Evolutionary conservation across 2,797 vertebrate genomes (phyloP).

Genomic region (Hipposideros larvatus): DNA sequence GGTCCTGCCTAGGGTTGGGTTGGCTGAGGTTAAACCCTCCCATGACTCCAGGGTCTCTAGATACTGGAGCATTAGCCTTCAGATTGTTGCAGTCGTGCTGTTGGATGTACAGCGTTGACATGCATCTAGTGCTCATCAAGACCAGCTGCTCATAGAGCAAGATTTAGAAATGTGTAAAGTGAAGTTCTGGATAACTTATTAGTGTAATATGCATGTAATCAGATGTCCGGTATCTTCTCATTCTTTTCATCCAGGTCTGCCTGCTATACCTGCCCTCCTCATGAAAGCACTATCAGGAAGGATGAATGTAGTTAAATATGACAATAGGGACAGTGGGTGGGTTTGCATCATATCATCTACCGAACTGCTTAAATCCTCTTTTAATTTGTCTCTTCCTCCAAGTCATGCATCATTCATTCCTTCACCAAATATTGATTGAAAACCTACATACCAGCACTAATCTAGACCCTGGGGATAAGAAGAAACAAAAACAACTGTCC

Average conservation of each 20-base stretch:
- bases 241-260: neutral
- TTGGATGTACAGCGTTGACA: rapidly evolving
- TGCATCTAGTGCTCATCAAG: neutral
- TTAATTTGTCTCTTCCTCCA: neutral
- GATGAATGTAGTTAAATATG: neutral
- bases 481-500: neutral
- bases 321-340: rapidly evolving
- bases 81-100: rapidly evolving
- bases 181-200: neutral
- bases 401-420: neutral
- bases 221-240: neutral
- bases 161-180: neutral
- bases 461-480: neutral
- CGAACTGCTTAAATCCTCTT: neutral
- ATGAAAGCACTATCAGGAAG: neutral
- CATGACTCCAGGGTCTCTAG: neutral
- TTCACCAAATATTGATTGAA: neutral
- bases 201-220: neutral
- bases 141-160: neutral
- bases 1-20: neutral
- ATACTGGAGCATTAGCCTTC: too few species aligned
- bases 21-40: neutral
- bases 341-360: neutral
- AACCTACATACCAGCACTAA: neutral
- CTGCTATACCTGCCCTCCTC: neutral